Percentiles rank a stretch among this genome's conserved stretches.
Evolutionary conservation across 2,113 vertebrate genomes (phyloP).

Genomic region (Otocyon megalotis): DNA sequence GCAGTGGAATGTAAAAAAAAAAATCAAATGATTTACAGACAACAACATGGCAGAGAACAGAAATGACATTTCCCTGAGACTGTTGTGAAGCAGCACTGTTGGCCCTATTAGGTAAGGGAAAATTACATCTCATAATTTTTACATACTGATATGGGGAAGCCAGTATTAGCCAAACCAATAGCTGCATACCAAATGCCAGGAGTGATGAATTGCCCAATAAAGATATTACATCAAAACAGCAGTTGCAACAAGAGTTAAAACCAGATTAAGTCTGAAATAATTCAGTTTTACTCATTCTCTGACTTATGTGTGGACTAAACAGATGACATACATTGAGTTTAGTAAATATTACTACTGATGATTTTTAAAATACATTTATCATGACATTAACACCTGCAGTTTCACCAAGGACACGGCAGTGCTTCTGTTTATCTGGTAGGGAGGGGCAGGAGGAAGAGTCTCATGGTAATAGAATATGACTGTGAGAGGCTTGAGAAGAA

Average conservation of each 20-base stretch:
- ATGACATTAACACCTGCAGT: background rate
- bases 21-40: background rate
- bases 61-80: background rate
- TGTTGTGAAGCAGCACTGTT: background rate
- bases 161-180: background rate
- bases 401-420: background rate
- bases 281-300: background rate
- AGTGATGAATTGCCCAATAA: background rate
- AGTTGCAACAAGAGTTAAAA: background rate
- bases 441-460: background rate
- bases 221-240: background rate
- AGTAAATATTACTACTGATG: background rate
- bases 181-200: background rate
- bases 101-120: background rate
- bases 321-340: background rate
- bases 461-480: background rate
- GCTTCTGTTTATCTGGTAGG: background rate
- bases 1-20: background rate
- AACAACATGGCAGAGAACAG: background rate
- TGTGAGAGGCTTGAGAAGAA: background rate
- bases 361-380: background rate
- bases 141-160: background rate
- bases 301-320: background rate
- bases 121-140: background rate
- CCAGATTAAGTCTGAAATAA: background rate